Evolutionary conservation across 2,888 invertebrate species (phyloP).

Genomic region (Caenorhabditis wallacei): DNA sequence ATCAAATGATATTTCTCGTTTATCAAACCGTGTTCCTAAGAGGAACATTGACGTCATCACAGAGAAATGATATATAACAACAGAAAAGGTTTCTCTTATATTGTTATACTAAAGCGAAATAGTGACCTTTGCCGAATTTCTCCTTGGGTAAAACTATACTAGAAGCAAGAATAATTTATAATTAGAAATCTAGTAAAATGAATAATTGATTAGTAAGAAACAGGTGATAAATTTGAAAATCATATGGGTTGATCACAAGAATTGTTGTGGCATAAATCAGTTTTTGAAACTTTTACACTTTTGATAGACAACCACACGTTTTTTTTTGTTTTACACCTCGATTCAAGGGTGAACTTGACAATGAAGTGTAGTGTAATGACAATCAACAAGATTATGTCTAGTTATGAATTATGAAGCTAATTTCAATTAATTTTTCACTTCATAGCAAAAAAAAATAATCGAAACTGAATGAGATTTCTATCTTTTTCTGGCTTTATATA

Average conservation of each 20-base stretch:
- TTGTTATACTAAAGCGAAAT: neutral
- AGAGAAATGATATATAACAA: slow-evolving; percentile 7
- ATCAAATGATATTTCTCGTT: neutral
- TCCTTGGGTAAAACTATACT: neutral
- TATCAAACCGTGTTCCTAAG: slow-evolving; percentile 10
- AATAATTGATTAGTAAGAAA: neutral
- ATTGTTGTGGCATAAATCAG: slow-evolving; percentile 8
- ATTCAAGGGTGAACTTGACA: slow-evolving; percentile 5
- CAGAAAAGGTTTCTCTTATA: slow-evolving; percentile 22
- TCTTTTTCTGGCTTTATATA: no score
- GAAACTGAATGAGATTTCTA: no score
- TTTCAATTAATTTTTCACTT: no score
- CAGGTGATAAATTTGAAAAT: slow-evolving; percentile 21
- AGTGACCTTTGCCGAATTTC: neutral
- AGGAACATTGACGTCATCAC: slow-evolving; percentile 7
- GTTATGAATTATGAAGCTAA: no score
- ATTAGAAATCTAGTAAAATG: neutral
- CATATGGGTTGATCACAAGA: slow-evolving; percentile 19
- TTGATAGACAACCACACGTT: slow-evolving; percentile 9
- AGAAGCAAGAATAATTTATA: neutral
- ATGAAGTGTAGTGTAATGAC: neutral
- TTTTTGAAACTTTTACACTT: slow-evolving; percentile 10
- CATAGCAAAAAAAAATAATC: no score
- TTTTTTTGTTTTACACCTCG: slow-evolving; percentile 7
- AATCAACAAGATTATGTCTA: no score